Evolutionary conservation across 2,113 vertebrate species (phyloP), one percentile per base, ranked within the genome.

Genomic region (Mesoclemmys tuberculata): DNA sequence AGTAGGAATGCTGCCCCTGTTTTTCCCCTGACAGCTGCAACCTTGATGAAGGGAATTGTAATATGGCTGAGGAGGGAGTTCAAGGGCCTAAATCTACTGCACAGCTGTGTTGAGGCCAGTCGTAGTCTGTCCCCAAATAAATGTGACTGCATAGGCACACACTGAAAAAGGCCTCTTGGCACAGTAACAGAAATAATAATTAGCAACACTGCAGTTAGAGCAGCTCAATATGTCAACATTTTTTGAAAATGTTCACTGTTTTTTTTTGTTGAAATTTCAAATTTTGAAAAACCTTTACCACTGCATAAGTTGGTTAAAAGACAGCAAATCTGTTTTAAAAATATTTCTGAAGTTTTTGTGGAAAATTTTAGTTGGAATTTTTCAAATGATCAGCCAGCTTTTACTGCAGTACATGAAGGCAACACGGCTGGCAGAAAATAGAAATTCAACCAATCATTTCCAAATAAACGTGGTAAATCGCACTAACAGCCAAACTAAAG

Each of bases 1-100:
- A 55, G 4, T 5, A 58, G 9, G 22, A 91, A 29, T 4, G 12
- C 9, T 0, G 0, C 52, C 31, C 14, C 58, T 64, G 3, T 6
- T 31, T 64, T 64, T 13, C 29, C 91, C 56, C 8, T 61, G 29
- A 54, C 4, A 55, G 85, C 8, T 44, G 58, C 8, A 10, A 1
- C 82, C 84, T 93, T 54, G 83, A 79, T 14, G 19, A 21, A 87
- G 79, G 26, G 10, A 38, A 87, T 48, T 13, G 3, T 58, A 55
- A 54, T 19, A n/a, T 11, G 74, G 2, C 10, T 64, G 11, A 54
- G 75, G 80, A 54, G 75, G 80, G 38, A 79, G 18, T 4, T 61
- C 54, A 31, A 5, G 9, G 8, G 1, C 77, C 16, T 88, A 49
- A 41, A 19, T 35, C 19, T 79, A 2, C 27, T n/a, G 14, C 64